Evolutionary conservation across 2,888 invertebrate species (phyloP), one percentile per base, ranked within the genome.

Genomic region (Clistopyga incitator): DNA sequence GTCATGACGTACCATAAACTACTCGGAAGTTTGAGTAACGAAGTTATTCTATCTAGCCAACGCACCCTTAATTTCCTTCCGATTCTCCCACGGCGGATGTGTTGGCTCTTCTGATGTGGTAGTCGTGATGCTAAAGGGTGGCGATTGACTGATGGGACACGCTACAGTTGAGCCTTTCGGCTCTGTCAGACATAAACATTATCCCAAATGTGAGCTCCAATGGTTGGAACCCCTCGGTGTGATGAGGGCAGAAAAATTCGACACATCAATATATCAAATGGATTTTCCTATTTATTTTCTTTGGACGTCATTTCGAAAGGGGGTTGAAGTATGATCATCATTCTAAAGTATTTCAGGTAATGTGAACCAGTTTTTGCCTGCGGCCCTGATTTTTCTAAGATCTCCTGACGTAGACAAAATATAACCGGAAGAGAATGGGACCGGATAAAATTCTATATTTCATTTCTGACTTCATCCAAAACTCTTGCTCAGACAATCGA

Each of bases 81-180:
- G 25, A 25, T 25, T 23, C 13, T 25, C 3, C 56, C 13, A 10
- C 25, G 3, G 2, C 25, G 25, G 25, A 23, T 56, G 23, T 13
- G 13, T 56, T 23, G 50, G 50, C 50, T 50, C 50, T 13, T 56
- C 15, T 56, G 23, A 56, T 56, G 56, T 25, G 56, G 56, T 56
- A 25, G 56, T 25, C 56, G 4, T 11, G 13, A 56, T 6, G 56
- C 15, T 13, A 25, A 2, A 25, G 15, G 56, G 13, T 3, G 25
- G 6, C 54, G 23, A 54, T 23, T 54, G 10, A 20, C 1, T 20
- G 20, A 54, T 20, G 54, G 23, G 11, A 54, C 54, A 10, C 1
- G 11, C 54, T 23, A 23, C 23, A 54, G 23, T 54, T 54, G 20
- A 54, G 20, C 20, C 54, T 54, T 20, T 54, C 13, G 25, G 56